Conservation (phyloP, 2,888 invertebrate genomes). For the Drosophila heteroneura region DNA sequence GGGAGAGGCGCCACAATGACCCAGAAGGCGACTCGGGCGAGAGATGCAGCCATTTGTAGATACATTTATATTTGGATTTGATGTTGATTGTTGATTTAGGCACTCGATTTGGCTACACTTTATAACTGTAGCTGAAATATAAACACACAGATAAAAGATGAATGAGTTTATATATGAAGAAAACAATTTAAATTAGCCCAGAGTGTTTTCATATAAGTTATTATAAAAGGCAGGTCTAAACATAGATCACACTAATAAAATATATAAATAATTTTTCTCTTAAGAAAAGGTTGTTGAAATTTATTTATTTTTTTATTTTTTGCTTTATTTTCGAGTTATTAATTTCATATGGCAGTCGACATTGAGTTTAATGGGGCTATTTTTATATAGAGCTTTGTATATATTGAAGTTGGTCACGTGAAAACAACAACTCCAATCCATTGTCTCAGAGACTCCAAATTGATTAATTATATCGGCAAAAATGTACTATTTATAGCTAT, state of each 20-base stretch:
- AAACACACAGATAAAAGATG: conserved; percentile 26
- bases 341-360: not conserved
- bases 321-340: not conserved
- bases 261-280: not conserved
- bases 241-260: not conserved
- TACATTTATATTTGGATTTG: conserved; percentile 40
- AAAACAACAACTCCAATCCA: not conserved
- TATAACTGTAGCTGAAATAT: conserved; percentile 6
- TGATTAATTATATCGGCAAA: not conserved
- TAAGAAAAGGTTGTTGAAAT: not conserved
- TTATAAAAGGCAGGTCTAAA: not conserved
- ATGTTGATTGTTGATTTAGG: conserved; percentile 44
- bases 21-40: conserved; percentile 30
- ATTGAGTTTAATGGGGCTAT: conserved; percentile 8
- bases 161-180: not conserved
- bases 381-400: not conserved
- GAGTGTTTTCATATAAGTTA: not conserved
- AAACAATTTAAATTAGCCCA: not conserved
- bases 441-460: not conserved
- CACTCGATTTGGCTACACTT: not conserved
- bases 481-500: not conserved
- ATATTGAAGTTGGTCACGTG: not conserved
- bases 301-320: not conserved
- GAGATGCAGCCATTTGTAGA: conserved; percentile 31
- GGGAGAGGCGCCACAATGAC: conserved; percentile 25